Percentiles rank a stretch among this genome's conserved stretches.
These are phyloP conservation scores for Microtus oregoni DNA, from an alignment of 2,113 vertebrate species.

Conservation along the genomic window DNA sequence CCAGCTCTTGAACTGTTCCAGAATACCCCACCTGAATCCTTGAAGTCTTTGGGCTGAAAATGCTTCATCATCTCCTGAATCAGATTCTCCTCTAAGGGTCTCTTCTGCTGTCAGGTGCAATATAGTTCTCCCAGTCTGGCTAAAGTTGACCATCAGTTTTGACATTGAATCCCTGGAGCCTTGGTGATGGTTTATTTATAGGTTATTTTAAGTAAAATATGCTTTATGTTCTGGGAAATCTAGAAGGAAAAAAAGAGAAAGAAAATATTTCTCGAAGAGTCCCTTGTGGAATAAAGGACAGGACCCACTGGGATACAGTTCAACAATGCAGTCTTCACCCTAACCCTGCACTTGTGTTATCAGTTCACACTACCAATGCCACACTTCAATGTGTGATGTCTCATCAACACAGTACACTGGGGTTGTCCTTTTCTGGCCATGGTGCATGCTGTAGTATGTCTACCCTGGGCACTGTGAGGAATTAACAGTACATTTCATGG, in stretches of 20 bases:
- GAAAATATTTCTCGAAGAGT: neutral
- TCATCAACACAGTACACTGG: constrained; percentile 77
- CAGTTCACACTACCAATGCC: neutral
- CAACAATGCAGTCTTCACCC: neutral
- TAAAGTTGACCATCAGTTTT: constrained; percentile 20
- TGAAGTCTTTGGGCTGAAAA: neutral
- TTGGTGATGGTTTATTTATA: neutral
- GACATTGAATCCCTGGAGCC: neutral
- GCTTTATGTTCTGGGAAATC: neutral
- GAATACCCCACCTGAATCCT: neutral
- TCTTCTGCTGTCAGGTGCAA: neutral
- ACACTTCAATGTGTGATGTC: constrained; percentile 28
- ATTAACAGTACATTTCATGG: constrained; percentile 78
- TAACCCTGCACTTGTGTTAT: neutral
- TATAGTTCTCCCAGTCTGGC: neutral
- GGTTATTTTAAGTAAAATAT: constrained; percentile 18
- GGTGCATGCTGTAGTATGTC: constrained; percentile 72
- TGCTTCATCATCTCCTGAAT: neutral
- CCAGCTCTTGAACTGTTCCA: neutral
- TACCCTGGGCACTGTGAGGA: constrained; percentile 81
- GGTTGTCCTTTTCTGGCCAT: constrained; percentile 79
- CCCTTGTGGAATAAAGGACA: neutral
- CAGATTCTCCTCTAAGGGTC: neutral
- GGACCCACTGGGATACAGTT: neutral
- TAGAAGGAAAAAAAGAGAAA: neutral